A percentile compares a stretch with the other conserved stretches of the same genome.
Conservation (phyloP, 2,888 invertebrate genomes). For the Ceraclea dissimilis region DNA sequence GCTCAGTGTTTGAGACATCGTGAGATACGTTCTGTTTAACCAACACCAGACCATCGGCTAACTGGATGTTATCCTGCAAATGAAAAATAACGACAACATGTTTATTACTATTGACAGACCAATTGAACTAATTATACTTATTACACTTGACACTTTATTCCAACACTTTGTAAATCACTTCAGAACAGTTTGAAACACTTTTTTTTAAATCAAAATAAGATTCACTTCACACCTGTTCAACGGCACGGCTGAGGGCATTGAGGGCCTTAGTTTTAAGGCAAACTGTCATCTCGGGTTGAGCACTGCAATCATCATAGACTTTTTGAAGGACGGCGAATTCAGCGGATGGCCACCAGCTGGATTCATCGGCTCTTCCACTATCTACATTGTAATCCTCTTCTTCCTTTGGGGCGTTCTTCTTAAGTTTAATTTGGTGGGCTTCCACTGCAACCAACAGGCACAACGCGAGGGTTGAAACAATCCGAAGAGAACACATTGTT, state of each 20-base stretch:
- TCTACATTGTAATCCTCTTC: constrained; percentile 35
- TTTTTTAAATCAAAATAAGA: background rate
- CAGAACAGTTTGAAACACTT: background rate
- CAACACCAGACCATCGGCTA: constrained; percentile 52
- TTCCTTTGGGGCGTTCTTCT: constrained; percentile 7
- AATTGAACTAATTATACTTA: background rate
- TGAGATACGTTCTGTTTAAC: constrained; percentile 52
- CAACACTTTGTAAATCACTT: background rate
- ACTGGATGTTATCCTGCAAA: constrained; percentile 50
- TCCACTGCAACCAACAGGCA: constrained; percentile 32
- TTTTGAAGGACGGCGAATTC: constrained; percentile 52
- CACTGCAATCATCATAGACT: constrained; percentile 57
- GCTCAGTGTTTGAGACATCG: constrained; percentile 48
- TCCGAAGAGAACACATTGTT: constrained; percentile 41
- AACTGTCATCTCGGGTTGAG: constrained; percentile 50
- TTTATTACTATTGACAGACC: too few relatives aligned
- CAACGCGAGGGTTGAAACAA: constrained; percentile 43
- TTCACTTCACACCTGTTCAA: constrained; percentile 44
- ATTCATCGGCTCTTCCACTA: constrained; percentile 44
- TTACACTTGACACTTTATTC: background rate
- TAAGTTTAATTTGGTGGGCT: constrained; percentile 18
- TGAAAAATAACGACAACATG: background rate
- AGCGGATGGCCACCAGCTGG: constrained; percentile 48
- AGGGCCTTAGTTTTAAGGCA: constrained; percentile 57
- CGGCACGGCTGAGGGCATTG: constrained; percentile 49